Evolutionary conservation across 1,140 invertebrate species (phyloP).

Genomic region (Phymorhynchus buccinoides): DNA sequence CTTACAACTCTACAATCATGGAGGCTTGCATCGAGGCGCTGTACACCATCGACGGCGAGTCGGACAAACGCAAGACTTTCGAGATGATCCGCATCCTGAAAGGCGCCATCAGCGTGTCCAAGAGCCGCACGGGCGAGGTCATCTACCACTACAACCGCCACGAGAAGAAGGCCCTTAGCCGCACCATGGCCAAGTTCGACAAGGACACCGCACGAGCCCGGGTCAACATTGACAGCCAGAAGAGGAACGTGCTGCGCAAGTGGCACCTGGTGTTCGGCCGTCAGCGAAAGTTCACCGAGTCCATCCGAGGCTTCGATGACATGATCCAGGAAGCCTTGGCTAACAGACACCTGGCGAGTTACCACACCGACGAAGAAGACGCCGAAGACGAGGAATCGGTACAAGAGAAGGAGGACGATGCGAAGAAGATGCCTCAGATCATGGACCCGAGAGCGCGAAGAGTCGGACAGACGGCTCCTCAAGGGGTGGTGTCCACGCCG

Average conservation of each 20-base stretch:
- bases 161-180: conserved; percentile 49
- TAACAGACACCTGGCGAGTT: background rate
- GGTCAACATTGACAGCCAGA: conserved; percentile 47
- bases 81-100: conserved; percentile 52
- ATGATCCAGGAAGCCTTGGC: conserved; percentile 39
- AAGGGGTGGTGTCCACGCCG: conserved; percentile 4
- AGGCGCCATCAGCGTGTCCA: conserved; percentile 53
- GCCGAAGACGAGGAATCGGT: background rate
- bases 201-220: conserved; percentile 35
- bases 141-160: conserved; percentile 54
- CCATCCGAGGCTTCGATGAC: conserved; percentile 38
- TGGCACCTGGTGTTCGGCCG: conserved; percentile 53
- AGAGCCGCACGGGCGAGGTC: conserved; percentile 52
- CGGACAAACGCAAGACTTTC: conserved; percentile 46
- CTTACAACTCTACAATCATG: conserved; percentile 29
- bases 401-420: background rate
- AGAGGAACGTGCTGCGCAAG: conserved; percentile 46
- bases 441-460: background rate
- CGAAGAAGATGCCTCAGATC: conserved; percentile 25
- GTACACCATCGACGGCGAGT: conserved; percentile 48
- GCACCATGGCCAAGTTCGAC: conserved; percentile 41
- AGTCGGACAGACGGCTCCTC: background rate
- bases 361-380: background rate
- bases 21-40: conserved; percentile 51
- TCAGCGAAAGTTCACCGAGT: conserved; percentile 45